phyloP scores from a whole-genome alignment of 2,113 vertebrate species.

The Vombatus ursinus region DNA sequence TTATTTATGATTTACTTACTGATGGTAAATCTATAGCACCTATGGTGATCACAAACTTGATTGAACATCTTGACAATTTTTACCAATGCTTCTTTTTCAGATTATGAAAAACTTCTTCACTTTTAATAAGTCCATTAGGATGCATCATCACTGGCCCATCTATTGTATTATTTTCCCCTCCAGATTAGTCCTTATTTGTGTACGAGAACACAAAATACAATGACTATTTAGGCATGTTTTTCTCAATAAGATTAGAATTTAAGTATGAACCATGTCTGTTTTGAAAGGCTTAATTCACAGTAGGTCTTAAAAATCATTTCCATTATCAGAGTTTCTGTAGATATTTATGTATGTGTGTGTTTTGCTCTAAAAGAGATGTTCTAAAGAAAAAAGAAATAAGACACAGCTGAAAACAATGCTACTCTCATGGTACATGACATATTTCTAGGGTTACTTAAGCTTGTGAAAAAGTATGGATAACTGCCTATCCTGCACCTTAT shows the following conservation, averaged over 20 bases:
- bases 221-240: slow-evolving; percentile 1
- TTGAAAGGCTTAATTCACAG: not conserved
- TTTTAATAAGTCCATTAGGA: slow-evolving; percentile 16
- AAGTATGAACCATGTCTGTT: not conserved
- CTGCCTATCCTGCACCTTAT: not conserved
- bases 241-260: slow-evolving; percentile 12
- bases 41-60: slow-evolving; percentile 18
- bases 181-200: slow-evolving; percentile 4
- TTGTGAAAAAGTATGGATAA: not conserved
- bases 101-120: slow-evolving; percentile 10
- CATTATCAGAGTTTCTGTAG: slow-evolving; percentile 9
- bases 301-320: slow-evolving; percentile 22
- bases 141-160: not conserved
- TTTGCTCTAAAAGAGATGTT: slow-evolving; percentile 13
- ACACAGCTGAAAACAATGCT: not conserved
- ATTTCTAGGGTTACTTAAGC: not conserved
- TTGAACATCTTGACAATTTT: slow-evolving; percentile 41
- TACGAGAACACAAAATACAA: slow-evolving; percentile 1
- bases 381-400: not conserved
- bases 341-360: not conserved
- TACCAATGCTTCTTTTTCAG: slow-evolving; percentile 6
- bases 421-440: not conserved
- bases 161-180: not conserved
- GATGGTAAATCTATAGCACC: slow-evolving; percentile 5
- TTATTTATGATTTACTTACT: slow-evolving; percentile 35